A percentile compares a stretch with the other conserved stretches of the same genome.
phyloP scores from a whole-genome alignment of 2,113 vertebrate genomes.

The Odocoileus virginianus region DNA sequence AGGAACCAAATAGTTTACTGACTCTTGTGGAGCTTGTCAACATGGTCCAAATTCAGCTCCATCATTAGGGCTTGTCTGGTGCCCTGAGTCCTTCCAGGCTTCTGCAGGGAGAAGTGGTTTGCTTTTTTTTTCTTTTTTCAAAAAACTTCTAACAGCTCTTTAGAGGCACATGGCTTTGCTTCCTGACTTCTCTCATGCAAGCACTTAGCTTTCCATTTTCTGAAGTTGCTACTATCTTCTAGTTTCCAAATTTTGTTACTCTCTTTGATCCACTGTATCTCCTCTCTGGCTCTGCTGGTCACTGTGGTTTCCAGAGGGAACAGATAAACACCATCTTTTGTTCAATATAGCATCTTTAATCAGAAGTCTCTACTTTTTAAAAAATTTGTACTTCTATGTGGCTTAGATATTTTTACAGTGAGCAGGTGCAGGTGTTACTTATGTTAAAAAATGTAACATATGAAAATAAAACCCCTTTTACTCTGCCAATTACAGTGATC shows the following conservation, averaged over 20 bases:
- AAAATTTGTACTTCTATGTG: not conserved
- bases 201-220: conserved; percentile 24
- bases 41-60: not conserved
- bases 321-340: not conserved
- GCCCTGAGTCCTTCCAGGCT: not conserved
- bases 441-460: not conserved
- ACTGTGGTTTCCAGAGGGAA: not conserved
- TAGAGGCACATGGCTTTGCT: not conserved
- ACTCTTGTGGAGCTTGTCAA: not conserved
- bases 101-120: not conserved
- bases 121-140: not conserved
- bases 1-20: not conserved
- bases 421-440: not conserved
- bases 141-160: not conserved
- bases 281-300: not conserved
- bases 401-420: not conserved
- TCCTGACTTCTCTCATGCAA: not conserved
- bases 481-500: not conserved
- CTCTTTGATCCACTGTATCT: not conserved
- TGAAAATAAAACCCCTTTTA: not conserved
- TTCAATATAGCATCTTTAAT: not conserved
- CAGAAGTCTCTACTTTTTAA: not conserved
- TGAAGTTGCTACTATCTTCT: not conserved
- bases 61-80: not conserved
- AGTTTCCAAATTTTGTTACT: not conserved